Conservation (phyloP, 2,888 invertebrate genomes). For the Melieria crassipennis region DNA sequence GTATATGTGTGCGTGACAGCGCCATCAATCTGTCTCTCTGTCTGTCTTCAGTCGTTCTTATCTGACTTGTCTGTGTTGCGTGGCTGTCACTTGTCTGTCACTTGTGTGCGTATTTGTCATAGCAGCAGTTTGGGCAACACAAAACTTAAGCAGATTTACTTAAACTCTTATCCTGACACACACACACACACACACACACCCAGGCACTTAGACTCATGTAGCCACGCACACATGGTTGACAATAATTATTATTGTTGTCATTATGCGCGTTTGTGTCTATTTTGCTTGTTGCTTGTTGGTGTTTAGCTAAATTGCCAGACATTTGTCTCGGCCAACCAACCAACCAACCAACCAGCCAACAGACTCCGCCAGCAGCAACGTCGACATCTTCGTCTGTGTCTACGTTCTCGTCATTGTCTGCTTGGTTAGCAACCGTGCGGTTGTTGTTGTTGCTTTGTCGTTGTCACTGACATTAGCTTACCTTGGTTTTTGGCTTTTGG, state of each 20-base stretch:
- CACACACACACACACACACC: neutral
- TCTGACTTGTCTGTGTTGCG: neutral
- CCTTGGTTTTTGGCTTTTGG: conserved; percentile 52
- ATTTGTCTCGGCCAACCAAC: conserved; percentile 2
- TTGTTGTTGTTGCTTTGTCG: neutral
- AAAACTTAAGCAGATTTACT: neutral
- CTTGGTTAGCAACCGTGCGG: too few species aligned
- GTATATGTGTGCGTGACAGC: neutral
- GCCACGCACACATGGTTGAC: neutral
- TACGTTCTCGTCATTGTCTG: too few species aligned
- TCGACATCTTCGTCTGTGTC: neutral
- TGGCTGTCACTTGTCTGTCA: neutral
- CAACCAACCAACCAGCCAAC: too few species aligned
- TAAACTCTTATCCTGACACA: neutral
- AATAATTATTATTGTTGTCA: conserved; percentile 8
- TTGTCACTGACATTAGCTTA: neutral
- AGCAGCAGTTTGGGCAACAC: neutral
- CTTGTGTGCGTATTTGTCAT: too few species aligned
- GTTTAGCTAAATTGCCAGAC: conserved; percentile 14
- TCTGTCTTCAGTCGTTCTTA: neutral
- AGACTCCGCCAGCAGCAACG: neutral
- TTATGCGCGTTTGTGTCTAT: neutral
- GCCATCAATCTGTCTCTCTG: neutral
- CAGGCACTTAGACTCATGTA: neutral
- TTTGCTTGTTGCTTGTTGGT: neutral